Evolutionary conservation across 2,888 invertebrate species (phyloP).

Genomic region (Tolmerus cingulatus): DNA sequence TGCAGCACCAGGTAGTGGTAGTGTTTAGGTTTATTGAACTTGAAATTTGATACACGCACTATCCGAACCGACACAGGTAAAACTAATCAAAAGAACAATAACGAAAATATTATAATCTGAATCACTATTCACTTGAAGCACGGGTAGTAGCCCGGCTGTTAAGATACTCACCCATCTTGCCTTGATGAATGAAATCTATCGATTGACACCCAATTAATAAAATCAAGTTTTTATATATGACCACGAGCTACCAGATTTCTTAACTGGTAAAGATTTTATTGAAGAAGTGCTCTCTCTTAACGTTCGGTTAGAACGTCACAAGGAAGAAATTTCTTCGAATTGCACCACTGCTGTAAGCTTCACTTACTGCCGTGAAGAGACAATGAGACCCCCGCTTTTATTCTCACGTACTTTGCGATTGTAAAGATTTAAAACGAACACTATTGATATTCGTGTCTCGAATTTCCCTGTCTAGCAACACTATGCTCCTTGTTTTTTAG

Average conservation of each 20-base stretch:
- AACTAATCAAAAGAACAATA: not conserved
- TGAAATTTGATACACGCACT: not conserved
- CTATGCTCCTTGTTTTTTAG: not conserved
- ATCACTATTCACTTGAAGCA: not conserved
- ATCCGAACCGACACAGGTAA: not conserved
- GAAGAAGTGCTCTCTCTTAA: not conserved
- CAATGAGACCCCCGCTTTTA: not conserved
- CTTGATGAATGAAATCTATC: not conserved
- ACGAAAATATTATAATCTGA: not conserved
- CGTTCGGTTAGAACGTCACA: not conserved
- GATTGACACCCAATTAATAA: conserved; percentile 2
- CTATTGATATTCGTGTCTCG: conserved; percentile 23
- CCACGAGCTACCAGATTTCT: not conserved
- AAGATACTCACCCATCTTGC: conserved; percentile 23
- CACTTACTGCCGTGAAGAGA: not conserved
- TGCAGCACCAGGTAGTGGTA: not conserved
- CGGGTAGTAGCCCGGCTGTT: not conserved
- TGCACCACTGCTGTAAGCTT: not conserved
- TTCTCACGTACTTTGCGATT: not conserved
- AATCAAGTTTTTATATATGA: not conserved
- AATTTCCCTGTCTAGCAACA: not conserved
- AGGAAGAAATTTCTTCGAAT: conserved; percentile 3
- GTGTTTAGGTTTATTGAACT: conserved; percentile 29
- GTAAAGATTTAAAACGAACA: not conserved
- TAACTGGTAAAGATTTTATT: not conserved